phyloP scores from a whole-genome alignment of 2,113 vertebrate genomes.

The Baryphthengus martii region DNA sequence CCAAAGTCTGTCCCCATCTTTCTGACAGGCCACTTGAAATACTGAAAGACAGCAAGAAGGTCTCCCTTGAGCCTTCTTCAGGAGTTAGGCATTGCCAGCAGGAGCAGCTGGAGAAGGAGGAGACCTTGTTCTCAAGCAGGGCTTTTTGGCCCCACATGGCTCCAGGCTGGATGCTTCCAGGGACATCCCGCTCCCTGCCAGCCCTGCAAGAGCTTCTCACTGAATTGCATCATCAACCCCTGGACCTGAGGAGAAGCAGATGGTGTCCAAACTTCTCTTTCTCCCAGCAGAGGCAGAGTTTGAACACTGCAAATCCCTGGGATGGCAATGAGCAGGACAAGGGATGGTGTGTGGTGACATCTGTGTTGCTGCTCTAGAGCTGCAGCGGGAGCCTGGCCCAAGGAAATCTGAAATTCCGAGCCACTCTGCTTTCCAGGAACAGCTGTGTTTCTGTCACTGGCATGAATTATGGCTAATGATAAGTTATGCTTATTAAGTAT shows the following conservation, averaged over 20 bases:
- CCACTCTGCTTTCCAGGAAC: conserved; percentile 17
- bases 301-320: not conserved
- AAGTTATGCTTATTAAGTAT: conserved; percentile 5
- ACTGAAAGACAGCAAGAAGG: no score
- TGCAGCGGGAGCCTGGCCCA: rapidly evolving
- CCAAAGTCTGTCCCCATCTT: no score
- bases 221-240: not conserved
- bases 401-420: not conserved
- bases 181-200: not conserved
- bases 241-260: not conserved
- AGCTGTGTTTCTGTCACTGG: not conserved
- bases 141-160: not conserved
- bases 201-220: not conserved
- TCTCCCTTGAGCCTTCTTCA: no score
- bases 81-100: not conserved
- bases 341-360: not conserved
- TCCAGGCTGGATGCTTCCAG: not conserved
- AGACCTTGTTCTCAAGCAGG: not conserved
- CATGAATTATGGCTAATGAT: conserved; percentile 5
- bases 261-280: rapidly evolving
- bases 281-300: not conserved
- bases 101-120: not conserved
- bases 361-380: rapidly evolving
- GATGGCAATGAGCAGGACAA: rapidly evolving
- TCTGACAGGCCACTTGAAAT: no score